phyloP scores from a whole-genome alignment of 2,888 invertebrate species.

The Rotaria sp. region DNA sequence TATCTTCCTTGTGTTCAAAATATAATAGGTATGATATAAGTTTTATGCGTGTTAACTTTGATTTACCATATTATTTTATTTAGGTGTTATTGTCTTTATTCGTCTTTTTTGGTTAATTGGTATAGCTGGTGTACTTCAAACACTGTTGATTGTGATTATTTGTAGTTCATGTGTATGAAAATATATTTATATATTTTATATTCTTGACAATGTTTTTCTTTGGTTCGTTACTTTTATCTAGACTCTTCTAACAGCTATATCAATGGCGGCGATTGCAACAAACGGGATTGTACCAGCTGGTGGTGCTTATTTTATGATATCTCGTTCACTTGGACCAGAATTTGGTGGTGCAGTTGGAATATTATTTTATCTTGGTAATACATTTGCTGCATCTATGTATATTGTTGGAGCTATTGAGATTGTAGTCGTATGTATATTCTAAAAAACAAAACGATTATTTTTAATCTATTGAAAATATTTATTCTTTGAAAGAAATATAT shows the following conservation, averaged over 20 bases:
- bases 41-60: neutral
- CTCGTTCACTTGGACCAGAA: conserved; percentile 81
- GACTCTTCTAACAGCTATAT: conserved; percentile 66
- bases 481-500: conserved; percentile 58
- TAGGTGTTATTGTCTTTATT: conserved; percentile 93
- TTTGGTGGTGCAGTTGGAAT: conserved; percentile 98
- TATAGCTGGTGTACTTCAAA: conserved; percentile 84
- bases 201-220: neutral
- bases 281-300: conserved; percentile 93
- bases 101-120: conserved; percentile 98
- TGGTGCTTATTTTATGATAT: conserved; percentile 99
- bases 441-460: neutral
- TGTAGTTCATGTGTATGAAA: conserved; percentile 57
- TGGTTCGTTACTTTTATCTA: neutral
- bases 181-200: neutral
- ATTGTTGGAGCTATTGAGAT: conserved; percentile 97
- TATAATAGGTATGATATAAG: conserved; percentile 65
- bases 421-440: conserved; percentile 59
- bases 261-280: conserved; percentile 98
- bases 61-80: neutral
- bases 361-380: conserved; percentile 95
- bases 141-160: conserved; percentile 40
- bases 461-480: neutral
- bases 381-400: conserved; percentile 96
- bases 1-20: conserved; percentile 98